Conservation (phyloP, 2,888 invertebrate genomes). For the Scaptomyza polygonia region DNA sequence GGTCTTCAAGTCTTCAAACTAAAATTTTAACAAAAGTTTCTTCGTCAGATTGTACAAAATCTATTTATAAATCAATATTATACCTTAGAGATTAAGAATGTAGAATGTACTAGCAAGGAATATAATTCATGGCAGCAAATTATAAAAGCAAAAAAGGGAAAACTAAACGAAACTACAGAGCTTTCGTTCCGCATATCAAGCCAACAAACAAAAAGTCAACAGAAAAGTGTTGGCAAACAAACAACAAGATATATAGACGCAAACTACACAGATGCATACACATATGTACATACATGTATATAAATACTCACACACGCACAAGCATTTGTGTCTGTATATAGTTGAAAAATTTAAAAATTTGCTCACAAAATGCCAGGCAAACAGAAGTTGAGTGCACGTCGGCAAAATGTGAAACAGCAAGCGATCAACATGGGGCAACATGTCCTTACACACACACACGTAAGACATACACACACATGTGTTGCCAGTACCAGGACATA, state of each 20-base stretch:
- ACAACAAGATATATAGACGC: constrained; percentile 17
- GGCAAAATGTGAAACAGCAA: background rate
- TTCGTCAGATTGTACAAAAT: too few relatives aligned
- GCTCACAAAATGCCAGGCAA: constrained; percentile 75
- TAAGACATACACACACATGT: background rate
- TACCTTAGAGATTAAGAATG: too few relatives aligned
- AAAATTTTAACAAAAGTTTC: too few relatives aligned
- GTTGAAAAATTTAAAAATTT: constrained; percentile 71
- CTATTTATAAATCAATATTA: too few relatives aligned
- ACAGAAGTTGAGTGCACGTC: constrained; percentile 50
- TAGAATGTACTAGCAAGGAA: too few relatives aligned
- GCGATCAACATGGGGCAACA: constrained; percentile 48
- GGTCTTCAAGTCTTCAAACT: background rate
- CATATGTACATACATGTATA: constrained; percentile 4
- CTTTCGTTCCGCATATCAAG: constrained; percentile 14
- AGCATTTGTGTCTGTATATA: constrained; percentile 22
- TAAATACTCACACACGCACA: background rate
- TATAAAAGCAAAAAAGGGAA: too few relatives aligned
- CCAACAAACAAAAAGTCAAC: constrained; percentile 20
- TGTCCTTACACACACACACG: constrained; percentile 21
- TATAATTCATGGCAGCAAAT: too few relatives aligned
- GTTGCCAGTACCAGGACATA: constrained; percentile 38
- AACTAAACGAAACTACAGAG: background rate
- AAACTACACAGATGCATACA: constrained; percentile 17
- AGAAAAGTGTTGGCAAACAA: constrained; percentile 42